Evolutionary conservation across 2,113 vertebrate genomes (phyloP), one percentile per base, ranked within the genome.

Genomic region (Sprattus sprattus): DNA sequence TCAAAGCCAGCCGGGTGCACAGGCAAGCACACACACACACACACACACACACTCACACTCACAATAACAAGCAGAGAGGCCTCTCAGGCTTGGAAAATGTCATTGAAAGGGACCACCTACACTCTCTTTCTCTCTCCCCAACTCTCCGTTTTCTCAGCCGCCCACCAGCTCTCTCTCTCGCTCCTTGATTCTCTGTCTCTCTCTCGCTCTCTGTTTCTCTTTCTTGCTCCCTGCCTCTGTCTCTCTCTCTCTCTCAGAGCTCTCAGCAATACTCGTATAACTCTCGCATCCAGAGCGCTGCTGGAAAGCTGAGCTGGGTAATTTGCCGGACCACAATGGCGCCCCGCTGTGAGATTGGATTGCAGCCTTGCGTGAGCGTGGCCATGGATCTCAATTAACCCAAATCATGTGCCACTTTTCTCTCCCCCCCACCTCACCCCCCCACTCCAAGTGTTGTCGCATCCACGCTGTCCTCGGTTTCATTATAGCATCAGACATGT

Each of bases 331-430:
- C 46, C 54, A 82, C 84, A 84, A 54, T 32, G 64, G n/a, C 11
- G 18, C 71, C 82, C 71, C 25, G 82, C 84, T 83, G 75, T 82
- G 54, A 84, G 57, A 87, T 87, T 88, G 86, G 81, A 83, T 87
- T 86, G 81, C 32, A 60, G 49, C 81, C 83, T 86, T 86, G 81
- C 85, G 82, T 18, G 67, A 20, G 85, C 25, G 50, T 83, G 50
- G 45, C 82, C 83, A 84, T 84, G 86, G 84, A 87, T 86, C 88
- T 88, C 81, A 87, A 87, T 87, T 87, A 86, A 81, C 45, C 45
- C 71, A 71, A 83, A 85, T 87, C 15, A 39, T 60, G 84, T 85
- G 75, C 85, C 83, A 78, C 84, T 81, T 81, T 75, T 32, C 71
- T 80, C 75, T 50, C 49, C 71, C 71, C 25, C 11, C 11, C 11